A percentile compares a stretch with the other conserved stretches of the same genome.
These are phyloP conservation scores for Hippocampus abdominalis DNA, from an alignment of 2,113 vertebrate species.

Conservation along the genomic window DNA sequence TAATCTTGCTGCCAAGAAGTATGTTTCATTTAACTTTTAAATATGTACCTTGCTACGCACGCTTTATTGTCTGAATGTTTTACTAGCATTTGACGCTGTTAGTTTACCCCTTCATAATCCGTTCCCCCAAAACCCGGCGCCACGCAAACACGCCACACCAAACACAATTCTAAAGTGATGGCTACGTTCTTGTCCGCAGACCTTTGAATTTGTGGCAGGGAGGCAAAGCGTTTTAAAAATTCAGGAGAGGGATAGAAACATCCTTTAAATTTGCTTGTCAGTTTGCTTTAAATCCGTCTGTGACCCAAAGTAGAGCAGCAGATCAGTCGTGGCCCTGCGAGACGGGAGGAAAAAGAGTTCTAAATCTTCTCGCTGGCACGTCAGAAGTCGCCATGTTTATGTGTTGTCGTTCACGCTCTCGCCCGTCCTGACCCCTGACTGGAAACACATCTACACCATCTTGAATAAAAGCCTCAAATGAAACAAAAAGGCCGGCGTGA, in stretches of 20 bases:
- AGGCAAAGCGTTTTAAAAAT: conserved; percentile 19
- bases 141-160: neutral
- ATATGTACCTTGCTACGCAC: too few species aligned
- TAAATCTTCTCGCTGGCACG: conserved; percentile 45
- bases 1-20: too few species aligned
- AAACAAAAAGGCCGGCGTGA: conserved; percentile 8
- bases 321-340: conserved; percentile 44
- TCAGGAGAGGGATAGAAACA: conserved; percentile 17
- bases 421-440: conserved; percentile 11
- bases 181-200: conserved; percentile 7
- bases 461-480: conserved; percentile 13
- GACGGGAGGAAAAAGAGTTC: conserved; percentile 24
- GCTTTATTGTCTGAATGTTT: too few species aligned
- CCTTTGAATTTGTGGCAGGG: conserved; percentile 28
- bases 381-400: conserved; percentile 50
- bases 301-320: conserved; percentile 34
- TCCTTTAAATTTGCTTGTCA: conserved; percentile 36
- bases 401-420: conserved; percentile 33
- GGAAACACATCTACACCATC: neutral
- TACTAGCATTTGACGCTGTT: too few species aligned
- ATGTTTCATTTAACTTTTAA: too few species aligned
- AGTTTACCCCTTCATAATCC: too few species aligned
- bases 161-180: neutral
- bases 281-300: conserved; percentile 34
- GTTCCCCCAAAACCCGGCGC: too few species aligned